Base-by-base conservation (phyloP, 2,797 vertebrate species). In the Acipenser transmontanus region DNA sequence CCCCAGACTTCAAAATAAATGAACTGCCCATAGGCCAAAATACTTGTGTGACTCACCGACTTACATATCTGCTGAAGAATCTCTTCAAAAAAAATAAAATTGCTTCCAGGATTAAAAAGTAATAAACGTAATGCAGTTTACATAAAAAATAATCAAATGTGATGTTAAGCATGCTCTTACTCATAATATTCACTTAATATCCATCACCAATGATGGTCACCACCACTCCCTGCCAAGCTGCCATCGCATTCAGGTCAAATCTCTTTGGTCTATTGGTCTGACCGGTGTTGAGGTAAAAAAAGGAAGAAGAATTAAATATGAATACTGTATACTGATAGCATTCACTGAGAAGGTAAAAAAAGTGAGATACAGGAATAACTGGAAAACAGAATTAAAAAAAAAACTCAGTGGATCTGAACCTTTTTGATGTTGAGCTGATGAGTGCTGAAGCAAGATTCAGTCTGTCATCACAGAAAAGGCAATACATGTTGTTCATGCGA, bases 381-480 rank as follows among this genome's bases (percentile, higher is more conserved):
- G 54, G 12, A 66, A 72, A 59, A 67, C 8, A 67, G 49, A 66
- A 69, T 63, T 34, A n/a, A 67, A 69, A 71, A 79, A 65, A 7
- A 54, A n/a, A 84, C 74, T 66, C 68, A 80, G 77, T 80, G 81
- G 74, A 74, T 85, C 82, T 84, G 76, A 71, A 85, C 82, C 80
- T 83, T 77, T 83, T 82, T 84, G 78, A 80, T 85, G 82, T 79
- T 80, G 78, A 82, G 83, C 79, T 77, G 65, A 74, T 63, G 73
- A 80, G 68, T 85, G 72, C 72, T 74, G 78, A 76, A 80, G 72
- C 81, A 77, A 74, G 70, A 74, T 70, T 80, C 71, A 71, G 69
- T 73, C 70, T 77, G 71, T 72, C 77, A 77, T 85, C 66, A 85
- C 82, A 69, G 67, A 70, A 75, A 73, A 72, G 47, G 10, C 65